phyloP scores from a whole-genome alignment of 2,113 vertebrate genomes.

The Syngnathus typhle region DNA sequence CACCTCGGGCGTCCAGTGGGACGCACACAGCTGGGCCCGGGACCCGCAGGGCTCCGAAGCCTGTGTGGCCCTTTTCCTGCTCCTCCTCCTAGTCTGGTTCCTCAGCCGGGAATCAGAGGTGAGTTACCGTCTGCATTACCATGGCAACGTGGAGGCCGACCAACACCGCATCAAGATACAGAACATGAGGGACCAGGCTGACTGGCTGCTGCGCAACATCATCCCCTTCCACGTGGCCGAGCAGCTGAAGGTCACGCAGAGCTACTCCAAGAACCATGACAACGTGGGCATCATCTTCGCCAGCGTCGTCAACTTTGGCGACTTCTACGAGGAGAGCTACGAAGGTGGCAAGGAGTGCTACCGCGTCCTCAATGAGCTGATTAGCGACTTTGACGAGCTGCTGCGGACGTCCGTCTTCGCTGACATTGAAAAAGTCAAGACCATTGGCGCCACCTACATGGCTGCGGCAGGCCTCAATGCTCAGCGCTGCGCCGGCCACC shows the following conservation, averaged over 20 bases:
- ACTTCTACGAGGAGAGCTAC: conserved; percentile 98
- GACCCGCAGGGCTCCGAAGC: conserved; percentile 78
- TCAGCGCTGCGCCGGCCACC: conserved; percentile 79
- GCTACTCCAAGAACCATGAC: conserved; percentile 98
- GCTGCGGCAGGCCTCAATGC: conserved; percentile 88
- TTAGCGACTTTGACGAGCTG: conserved; percentile 95
- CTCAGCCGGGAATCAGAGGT: conserved; percentile 96
- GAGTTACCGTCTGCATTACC: conserved; percentile 95
- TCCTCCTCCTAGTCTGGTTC: conserved; percentile 94
- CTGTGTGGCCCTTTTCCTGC: conserved; percentile 82
- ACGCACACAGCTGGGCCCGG: conserved; percentile 62
- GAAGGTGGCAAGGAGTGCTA: conserved; percentile 98
- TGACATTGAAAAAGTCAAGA: conserved; percentile 97
- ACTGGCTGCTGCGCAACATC: conserved; percentile 95
- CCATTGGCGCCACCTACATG: conserved; percentile 98
- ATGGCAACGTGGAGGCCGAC: conserved; percentile 92
- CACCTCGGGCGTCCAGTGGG: conserved; percentile 56
- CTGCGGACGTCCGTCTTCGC: conserved; percentile 78
- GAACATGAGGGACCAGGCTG: conserved; percentile 95
- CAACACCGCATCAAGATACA: conserved; percentile 97
- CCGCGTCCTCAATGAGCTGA: conserved; percentile 92
- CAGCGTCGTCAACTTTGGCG: conserved; percentile 97
- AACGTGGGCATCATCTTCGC: conserved; percentile 93
- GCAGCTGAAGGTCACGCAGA: conserved; percentile 96
- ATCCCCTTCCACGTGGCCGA: conserved; percentile 96